These are phyloP conservation scores for Epinotia demarniana DNA, from an alignment of 2,888 invertebrate genomes.

Conservation along the genomic window DNA sequence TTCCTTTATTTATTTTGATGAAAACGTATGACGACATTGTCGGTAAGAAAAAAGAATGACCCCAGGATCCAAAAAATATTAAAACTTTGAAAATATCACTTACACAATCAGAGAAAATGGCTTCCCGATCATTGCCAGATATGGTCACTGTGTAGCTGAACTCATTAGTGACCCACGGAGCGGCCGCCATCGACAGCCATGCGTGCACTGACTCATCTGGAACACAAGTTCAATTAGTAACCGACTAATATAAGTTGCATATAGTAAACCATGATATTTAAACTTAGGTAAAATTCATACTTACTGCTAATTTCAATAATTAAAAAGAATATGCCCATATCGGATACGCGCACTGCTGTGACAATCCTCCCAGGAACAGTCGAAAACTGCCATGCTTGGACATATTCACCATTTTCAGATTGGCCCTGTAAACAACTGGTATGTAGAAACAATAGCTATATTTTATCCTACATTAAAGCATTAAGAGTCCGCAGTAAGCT, in stretches of 20 bases:
- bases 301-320: constrained; percentile 75
- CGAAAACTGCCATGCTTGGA: constrained; percentile 79
- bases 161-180: constrained; percentile 73
- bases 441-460: neutral
- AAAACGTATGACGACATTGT: too few species aligned
- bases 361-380: constrained; percentile 73
- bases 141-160: constrained; percentile 76
- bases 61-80: neutral
- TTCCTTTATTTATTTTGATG: too few species aligned
- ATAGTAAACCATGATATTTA: neutral
- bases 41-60: too few species aligned
- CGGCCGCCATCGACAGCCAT: constrained; percentile 77
- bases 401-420: constrained; percentile 76
- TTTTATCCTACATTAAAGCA: too few species aligned
- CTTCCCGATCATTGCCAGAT: constrained; percentile 79
- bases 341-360: constrained; percentile 73
- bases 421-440: constrained; percentile 63
- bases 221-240: constrained; percentile 48
- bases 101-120: constrained; percentile 78
- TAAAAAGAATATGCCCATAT: constrained; percentile 80
- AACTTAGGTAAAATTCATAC: constrained; percentile 47
- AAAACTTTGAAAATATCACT: constrained; percentile 48
- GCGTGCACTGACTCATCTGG: constrained; percentile 67
- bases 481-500: too few species aligned
- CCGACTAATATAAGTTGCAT: neutral